phyloP scores from a whole-genome alignment of 1,140 invertebrate species.

The Sitodiplosis mosellana region DNA sequence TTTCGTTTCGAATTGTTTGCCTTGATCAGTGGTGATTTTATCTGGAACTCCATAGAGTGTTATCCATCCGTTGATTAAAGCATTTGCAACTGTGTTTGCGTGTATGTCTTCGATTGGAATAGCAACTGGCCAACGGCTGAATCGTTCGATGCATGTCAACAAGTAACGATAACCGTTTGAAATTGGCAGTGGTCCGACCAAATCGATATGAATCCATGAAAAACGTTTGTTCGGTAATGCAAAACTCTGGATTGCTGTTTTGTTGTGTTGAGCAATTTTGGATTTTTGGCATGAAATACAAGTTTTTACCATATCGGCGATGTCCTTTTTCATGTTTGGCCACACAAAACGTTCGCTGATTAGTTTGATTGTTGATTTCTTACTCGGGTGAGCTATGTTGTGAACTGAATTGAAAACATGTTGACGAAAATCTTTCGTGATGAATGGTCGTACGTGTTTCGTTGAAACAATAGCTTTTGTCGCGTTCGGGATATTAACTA shows the following conservation, averaged over 20 bases:
- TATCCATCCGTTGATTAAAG: slow-evolving; percentile 18
- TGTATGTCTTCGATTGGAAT: slow-evolving; percentile 14
- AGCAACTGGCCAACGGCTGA: slow-evolving; percentile 20
- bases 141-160: slow-evolving; percentile 21
- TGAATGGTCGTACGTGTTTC: slow-evolving; percentile 7
- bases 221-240: slow-evolving; percentile 4
- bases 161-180: slow-evolving; percentile 15
- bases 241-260: slow-evolving; percentile 1
- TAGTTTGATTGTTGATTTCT: slow-evolving; percentile 6
- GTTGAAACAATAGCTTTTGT: slow-evolving; percentile 1
- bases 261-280: slow-evolving; percentile 12
- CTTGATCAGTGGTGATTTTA: slow-evolving; percentile 14
- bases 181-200: slow-evolving; percentile 11
- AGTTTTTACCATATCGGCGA: slow-evolving; percentile 5
- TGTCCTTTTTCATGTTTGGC: slow-evolving; percentile 14
- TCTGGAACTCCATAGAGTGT: slow-evolving; percentile 9
- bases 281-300: slow-evolving; percentile 13
- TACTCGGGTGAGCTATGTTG: slow-evolving; percentile 12
- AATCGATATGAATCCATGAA: slow-evolving; percentile 9
- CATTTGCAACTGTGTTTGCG: slow-evolving; percentile 4
- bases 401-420: slow-evolving; percentile 12
- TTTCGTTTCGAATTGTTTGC: slow-evolving; percentile 17
- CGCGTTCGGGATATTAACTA: neutral
- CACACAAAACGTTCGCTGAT: slow-evolving; percentile 13
- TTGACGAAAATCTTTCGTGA: slow-evolving; percentile 8